Evolutionary conservation across 2,888 invertebrate species (phyloP).

Genomic region (Cosmia pyralina): DNA sequence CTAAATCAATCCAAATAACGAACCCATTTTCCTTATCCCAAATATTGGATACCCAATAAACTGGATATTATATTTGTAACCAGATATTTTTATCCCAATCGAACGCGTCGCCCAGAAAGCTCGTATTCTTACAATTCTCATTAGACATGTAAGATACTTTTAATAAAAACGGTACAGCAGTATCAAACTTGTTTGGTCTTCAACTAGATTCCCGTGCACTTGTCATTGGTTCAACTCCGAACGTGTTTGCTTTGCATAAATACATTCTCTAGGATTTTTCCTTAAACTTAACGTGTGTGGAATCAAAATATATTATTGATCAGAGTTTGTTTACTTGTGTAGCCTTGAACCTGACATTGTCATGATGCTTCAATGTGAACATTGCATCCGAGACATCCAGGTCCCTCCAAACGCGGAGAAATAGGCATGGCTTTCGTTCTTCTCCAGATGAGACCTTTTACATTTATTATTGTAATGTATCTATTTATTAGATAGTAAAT

Average conservation of each 20-base stretch:
- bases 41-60: background rate
- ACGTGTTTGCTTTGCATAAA: conserved; percentile 53
- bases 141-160: background rate
- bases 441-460: background rate
- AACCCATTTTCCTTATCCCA: conserved; percentile 5
- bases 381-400: background rate
- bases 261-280: conserved; percentile 45
- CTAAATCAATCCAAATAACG: background rate
- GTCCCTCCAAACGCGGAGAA: too few relatives aligned
- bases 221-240: conserved; percentile 46
- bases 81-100: background rate
- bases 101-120: too few relatives aligned
- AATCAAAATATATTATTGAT: conserved; percentile 28
- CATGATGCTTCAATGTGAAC: background rate
- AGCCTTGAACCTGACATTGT: conserved; percentile 5
- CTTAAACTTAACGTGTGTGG: conserved; percentile 26
- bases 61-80: background rate
- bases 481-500: too few relatives aligned
- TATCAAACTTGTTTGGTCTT: conserved; percentile 25
- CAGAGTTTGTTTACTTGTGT: conserved; percentile 3
- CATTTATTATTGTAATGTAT: too few relatives aligned
- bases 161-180: background rate
- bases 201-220: conserved; percentile 3
- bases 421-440: background rate
- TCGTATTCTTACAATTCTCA: background rate